phyloP scores from a whole-genome alignment of 1,140 invertebrate genomes.

The Helicorthomorpha holstii region DNA sequence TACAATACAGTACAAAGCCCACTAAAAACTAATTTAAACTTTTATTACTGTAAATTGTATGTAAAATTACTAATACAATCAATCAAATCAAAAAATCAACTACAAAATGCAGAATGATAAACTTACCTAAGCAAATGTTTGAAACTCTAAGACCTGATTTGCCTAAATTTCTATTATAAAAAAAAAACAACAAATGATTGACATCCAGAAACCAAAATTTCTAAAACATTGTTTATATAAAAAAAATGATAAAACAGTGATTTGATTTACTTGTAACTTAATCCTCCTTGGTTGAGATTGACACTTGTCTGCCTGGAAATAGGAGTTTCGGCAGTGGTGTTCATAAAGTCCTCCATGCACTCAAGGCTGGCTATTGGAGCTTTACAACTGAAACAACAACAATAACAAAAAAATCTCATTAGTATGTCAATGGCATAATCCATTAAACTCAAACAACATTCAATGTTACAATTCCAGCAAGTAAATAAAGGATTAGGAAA shows the following conservation, averaged over 20 bases:
- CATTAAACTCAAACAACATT: too few relatives aligned
- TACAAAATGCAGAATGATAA: conserved; percentile 3
- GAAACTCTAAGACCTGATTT: conserved; percentile 82
- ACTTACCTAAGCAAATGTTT: conserved; percentile 66
- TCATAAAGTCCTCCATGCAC: conserved; percentile 73
- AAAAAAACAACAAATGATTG: conserved; percentile 19
- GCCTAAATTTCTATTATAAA: conserved; percentile 52
- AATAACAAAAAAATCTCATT: background rate
- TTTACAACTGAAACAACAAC: conserved; percentile 46
- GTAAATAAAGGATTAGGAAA: too few relatives aligned
- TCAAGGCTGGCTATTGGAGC: conserved; percentile 76
- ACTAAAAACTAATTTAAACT: too few relatives aligned
- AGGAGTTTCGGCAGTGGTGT: conserved; percentile 14
- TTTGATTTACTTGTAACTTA: conserved; percentile 23
- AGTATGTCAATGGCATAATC: too few relatives aligned
- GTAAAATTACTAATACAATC: too few relatives aligned
- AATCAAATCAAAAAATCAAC: conserved; percentile 13
- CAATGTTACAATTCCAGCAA: too few relatives aligned
- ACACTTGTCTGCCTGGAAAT: conserved; percentile 34
- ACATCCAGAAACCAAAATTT: conserved; percentile 77
- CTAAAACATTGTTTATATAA: conserved; percentile 52
- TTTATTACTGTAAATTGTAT: too few relatives aligned
- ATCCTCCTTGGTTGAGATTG: conserved; percentile 40
- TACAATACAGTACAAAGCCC: too few relatives aligned
- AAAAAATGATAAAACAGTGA: background rate